Percentiles rank a stretch among this genome's conserved stretches.
These are phyloP conservation scores for Nomia melanderi DNA, from an alignment of 1,140 invertebrate species.

Conservation along the genomic window DNA sequence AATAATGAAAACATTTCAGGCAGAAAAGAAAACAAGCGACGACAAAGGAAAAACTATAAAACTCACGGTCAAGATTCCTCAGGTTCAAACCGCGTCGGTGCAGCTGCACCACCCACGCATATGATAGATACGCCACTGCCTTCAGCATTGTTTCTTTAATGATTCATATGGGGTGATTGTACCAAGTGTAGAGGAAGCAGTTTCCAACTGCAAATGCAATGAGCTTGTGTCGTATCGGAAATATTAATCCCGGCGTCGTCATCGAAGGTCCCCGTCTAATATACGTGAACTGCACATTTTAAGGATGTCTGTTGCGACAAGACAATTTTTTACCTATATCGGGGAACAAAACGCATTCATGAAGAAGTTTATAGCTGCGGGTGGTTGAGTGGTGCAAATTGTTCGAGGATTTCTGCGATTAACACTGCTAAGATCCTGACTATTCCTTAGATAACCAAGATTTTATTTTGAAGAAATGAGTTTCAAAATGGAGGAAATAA, in stretches of 20 bases:
- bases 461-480: too few relatives aligned
- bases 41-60: slow-evolving; percentile 41
- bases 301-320: background rate
- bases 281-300: slow-evolving; percentile 30
- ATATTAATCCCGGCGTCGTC: slow-evolving; percentile 60
- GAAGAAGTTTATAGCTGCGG: background rate
- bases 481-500: too few relatives aligned
- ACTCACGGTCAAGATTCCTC: slow-evolving; percentile 60
- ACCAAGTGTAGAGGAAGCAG: slow-evolving; percentile 64
- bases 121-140: slow-evolving; percentile 69
- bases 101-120: slow-evolving; percentile 66
- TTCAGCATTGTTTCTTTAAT: slow-evolving; percentile 70
- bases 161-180: slow-evolving; percentile 68
- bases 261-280: slow-evolving; percentile 30
- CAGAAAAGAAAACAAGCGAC: background rate
- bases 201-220: slow-evolving; percentile 66
- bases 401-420: background rate
- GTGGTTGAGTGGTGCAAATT: background rate
- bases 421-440: too few relatives aligned
- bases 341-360: background rate
- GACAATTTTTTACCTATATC: background rate
- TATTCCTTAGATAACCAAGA: too few relatives aligned
- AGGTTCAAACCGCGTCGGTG: slow-evolving; percentile 48
- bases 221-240: slow-evolving; percentile 60
- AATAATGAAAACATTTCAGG: background rate